These are phyloP conservation scores for Eudyptes chrysolophus DNA, from an alignment of 2,113 vertebrate genomes.

Conservation along the genomic window DNA sequence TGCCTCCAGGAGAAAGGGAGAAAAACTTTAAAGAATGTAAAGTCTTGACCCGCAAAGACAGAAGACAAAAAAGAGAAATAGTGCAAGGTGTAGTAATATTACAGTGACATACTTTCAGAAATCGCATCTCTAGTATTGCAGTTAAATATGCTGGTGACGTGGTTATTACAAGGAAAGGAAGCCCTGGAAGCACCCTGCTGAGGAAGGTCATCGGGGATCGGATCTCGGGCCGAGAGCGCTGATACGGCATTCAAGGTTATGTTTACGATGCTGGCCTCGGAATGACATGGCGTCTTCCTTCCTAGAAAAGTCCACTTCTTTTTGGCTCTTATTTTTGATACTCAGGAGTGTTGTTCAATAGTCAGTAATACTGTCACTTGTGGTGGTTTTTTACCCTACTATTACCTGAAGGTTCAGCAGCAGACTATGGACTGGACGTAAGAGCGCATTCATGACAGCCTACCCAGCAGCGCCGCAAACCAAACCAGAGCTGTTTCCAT, in stretches of 20 bases:
- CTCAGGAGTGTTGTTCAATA: not conserved
- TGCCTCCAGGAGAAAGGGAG: not conserved
- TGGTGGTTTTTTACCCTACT: not conserved
- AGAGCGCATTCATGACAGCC: not conserved
- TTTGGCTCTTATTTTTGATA: not conserved
- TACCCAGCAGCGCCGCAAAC: not conserved
- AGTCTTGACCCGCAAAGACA: not conserved
- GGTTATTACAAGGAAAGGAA: not conserved
- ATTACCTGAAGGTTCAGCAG: not conserved
- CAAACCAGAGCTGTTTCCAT: not conserved
- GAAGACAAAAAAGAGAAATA: not conserved
- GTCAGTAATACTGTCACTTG: not conserved
- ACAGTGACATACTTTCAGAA: not conserved
- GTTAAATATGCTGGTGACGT: not conserved
- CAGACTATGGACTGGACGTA: not conserved
- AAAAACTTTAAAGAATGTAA: not conserved
- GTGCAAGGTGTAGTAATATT: not conserved
- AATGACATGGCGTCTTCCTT: not conserved
- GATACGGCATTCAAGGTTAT: not conserved
- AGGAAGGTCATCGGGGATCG: not conserved
- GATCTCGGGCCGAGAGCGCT: accelerated
- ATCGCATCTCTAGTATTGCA: not conserved
- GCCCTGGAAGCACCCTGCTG: not conserved
- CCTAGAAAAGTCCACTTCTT: not conserved
- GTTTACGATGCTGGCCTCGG: not conserved